Percentiles rank a stretch among this genome's conserved stretches.
Evolutionary conservation across 2,888 invertebrate genomes (phyloP).

Genomic region (Sinelater perroti): DNA sequence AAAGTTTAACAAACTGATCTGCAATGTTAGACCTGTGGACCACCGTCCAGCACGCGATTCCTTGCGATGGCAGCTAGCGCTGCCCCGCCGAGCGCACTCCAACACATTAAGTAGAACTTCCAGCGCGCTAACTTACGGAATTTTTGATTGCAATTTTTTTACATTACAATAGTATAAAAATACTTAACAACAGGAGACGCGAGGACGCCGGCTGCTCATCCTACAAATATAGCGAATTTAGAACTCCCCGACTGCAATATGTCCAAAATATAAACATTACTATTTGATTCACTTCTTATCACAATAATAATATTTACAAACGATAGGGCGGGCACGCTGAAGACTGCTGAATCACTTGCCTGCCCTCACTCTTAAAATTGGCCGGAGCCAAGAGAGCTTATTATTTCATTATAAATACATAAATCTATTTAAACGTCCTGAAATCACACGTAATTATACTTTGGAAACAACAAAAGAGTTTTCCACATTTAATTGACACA

Average conservation of each 20-base stretch:
- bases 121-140: constrained; percentile 25
- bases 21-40: no score
- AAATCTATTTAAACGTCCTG: constrained; percentile 30
- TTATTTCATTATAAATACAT: constrained; percentile 32
- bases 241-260: constrained; percentile 32
- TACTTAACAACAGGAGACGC: constrained; percentile 39
- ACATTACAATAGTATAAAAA: constrained; percentile 36
- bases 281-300: constrained; percentile 59
- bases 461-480: constrained; percentile 23
- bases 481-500: constrained; percentile 24
- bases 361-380: constrained; percentile 38
- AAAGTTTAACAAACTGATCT: constrained; percentile 47
- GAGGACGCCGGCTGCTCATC: constrained; percentile 27
- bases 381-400: constrained; percentile 40
- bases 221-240: constrained; percentile 20
- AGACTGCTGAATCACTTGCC: constrained; percentile 42
- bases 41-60: no score
- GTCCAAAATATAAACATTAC: constrained; percentile 41
- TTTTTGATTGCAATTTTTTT: constrained; percentile 24
- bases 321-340: constrained; percentile 41
- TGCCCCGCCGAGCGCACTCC: no score
- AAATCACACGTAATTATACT: constrained; percentile 39
- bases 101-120: constrained; percentile 26
- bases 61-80: no score
- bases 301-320: constrained; percentile 61